These are phyloP conservation scores for Ophion costatus DNA, from an alignment of 2,888 invertebrate genomes.

Conservation along the genomic window DNA sequence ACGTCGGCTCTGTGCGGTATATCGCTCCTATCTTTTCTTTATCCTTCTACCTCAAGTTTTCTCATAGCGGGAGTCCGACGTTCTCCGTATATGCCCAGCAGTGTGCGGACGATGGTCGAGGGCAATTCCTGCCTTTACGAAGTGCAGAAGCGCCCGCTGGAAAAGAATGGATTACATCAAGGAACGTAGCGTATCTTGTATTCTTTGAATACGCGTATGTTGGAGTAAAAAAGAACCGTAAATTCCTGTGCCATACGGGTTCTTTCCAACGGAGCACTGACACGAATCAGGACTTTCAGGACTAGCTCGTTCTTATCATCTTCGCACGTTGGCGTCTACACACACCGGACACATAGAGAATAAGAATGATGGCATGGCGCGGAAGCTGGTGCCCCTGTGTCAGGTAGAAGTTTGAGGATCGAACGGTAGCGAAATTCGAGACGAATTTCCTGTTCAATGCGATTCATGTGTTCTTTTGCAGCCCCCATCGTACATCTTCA, in stretches of 20 bases:
- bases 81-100: neutral
- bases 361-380: constrained; percentile 9
- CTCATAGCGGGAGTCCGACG: constrained; percentile 6
- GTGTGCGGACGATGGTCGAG: constrained; percentile 5
- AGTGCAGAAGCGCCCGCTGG: constrained; percentile 5
- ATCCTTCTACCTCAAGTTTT: constrained; percentile 34
- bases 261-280: constrained; percentile 53
- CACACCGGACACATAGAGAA: neutral
- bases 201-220: constrained; percentile 21
- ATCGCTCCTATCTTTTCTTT: neutral
- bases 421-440: constrained; percentile 5
- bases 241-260: constrained; percentile 75
- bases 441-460: constrained; percentile 8
- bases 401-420: constrained; percentile 15
- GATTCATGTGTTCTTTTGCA: constrained; percentile 10
- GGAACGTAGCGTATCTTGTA: constrained; percentile 70
- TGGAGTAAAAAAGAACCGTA: constrained; percentile 68
- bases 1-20: neutral
- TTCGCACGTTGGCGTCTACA: neutral
- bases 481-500: neutral
- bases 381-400: constrained; percentile 33
- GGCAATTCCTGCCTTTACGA: constrained; percentile 1
- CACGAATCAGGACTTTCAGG: constrained; percentile 79
- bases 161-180: constrained; percentile 22
- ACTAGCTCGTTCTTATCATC: constrained; percentile 64